Percentiles rank a stretch among this genome's conserved stretches.
These are phyloP conservation scores for Passer montanus DNA, from an alignment of 2,113 vertebrate species.

Conservation along the genomic window DNA sequence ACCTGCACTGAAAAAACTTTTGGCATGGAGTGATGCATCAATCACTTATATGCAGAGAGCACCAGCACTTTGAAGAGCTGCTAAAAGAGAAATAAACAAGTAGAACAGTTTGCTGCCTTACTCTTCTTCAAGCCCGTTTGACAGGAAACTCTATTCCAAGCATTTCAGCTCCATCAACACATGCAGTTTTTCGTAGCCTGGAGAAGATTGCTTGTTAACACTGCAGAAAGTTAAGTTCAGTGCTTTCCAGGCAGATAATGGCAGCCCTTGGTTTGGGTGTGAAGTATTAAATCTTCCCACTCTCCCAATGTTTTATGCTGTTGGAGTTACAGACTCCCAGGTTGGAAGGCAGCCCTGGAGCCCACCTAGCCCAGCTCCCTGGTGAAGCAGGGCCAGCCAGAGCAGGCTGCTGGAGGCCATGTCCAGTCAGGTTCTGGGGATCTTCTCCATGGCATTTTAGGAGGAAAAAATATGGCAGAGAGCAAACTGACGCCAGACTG, in stretches of 20 bases:
- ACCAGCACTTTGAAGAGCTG: background rate
- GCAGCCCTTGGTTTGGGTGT: background rate
- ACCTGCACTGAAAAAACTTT: background rate
- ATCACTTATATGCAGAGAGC: background rate
- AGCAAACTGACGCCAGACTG: background rate
- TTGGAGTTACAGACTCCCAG: background rate
- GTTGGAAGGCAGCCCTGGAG: background rate
- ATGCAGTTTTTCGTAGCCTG: background rate
- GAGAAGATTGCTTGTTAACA: background rate
- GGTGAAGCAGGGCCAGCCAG: background rate
- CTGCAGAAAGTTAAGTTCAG: background rate
- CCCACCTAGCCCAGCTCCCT: background rate
- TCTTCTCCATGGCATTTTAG: background rate
- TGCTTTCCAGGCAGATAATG: background rate
- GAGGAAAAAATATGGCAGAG: background rate
- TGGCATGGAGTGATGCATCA: background rate
- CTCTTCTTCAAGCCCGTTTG: background rate
- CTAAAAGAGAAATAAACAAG: background rate
- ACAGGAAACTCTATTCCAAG: background rate
- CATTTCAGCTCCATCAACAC: background rate
- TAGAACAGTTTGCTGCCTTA: background rate
- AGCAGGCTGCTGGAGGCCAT: background rate
- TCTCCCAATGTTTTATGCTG: background rate
- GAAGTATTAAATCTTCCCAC: background rate
- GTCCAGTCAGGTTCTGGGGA: background rate